Conservation (phyloP, 2,113 vertebrate species). For the Periophthalmodon schlosseri region DNA sequence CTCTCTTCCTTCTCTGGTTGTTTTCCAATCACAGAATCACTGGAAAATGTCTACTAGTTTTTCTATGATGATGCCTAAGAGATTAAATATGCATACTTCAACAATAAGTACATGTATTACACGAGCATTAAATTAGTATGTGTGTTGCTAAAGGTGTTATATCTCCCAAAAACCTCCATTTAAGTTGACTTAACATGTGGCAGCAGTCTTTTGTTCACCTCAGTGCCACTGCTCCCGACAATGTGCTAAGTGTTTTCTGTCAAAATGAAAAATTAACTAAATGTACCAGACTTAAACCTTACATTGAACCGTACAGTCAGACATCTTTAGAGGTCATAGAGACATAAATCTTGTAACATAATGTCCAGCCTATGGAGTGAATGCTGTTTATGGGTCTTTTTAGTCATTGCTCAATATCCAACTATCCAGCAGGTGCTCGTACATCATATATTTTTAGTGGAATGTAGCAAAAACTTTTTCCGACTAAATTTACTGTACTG, state of each 20-base stretch:
- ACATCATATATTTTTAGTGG: no score
- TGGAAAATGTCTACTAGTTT: slow-evolving; percentile 47
- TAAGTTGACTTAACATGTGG: slow-evolving; percentile 6
- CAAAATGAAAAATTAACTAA: not conserved
- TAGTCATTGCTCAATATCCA: not conserved
- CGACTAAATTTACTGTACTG: no score
- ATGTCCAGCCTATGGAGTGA: not conserved
- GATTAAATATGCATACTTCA: slow-evolving; percentile 13
- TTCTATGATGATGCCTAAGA: slow-evolving; percentile 31
- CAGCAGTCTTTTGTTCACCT: not conserved
- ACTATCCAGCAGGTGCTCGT: no score
- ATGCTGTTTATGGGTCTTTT: not conserved
- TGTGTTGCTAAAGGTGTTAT: not conserved
- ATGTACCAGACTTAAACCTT: not conserved
- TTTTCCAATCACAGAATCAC: slow-evolving; percentile 23
- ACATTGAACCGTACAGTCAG: not conserved
- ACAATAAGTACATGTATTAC: not conserved
- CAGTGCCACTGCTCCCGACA: slow-evolving; percentile 4
- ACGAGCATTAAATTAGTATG: not conserved
- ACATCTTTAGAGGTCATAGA: not conserved
- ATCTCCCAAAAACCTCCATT: not conserved
- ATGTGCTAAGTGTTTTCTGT: slow-evolving; percentile 13
- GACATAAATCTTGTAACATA: not conserved
- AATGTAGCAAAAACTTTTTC: no score
- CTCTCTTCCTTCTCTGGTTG: slow-evolving; percentile 13